phyloP scores from a whole-genome alignment of 1,140 invertebrate genomes.

The Cephus cinctus region DNA sequence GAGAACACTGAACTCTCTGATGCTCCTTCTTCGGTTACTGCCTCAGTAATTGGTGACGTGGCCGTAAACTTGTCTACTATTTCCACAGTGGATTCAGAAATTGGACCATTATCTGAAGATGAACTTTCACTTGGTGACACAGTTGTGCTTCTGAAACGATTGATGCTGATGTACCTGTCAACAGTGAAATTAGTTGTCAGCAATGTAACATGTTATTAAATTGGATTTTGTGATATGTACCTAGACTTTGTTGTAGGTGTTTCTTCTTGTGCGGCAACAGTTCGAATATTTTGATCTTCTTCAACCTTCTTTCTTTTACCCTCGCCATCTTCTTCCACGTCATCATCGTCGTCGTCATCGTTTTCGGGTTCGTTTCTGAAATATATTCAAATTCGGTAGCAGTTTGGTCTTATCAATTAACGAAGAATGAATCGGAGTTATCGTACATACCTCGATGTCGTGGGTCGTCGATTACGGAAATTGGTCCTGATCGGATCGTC shows the following conservation, averaged over 20 bases:
- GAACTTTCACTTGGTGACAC: too few species aligned
- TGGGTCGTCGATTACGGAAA: too few species aligned
- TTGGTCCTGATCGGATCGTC: too few species aligned
- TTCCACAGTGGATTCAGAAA: too few species aligned
- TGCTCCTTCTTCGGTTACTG: slow-evolving; percentile 18
- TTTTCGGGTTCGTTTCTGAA: slow-evolving; percentile 37
- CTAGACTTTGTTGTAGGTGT: slow-evolving; percentile 35
- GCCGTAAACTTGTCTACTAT: slow-evolving; percentile 27
- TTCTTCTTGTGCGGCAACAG: slow-evolving; percentile 21
- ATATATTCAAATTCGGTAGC: too few species aligned
- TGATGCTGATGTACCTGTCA: slow-evolving; percentile 54
- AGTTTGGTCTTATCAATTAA: background rate
- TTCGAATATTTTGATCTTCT: slow-evolving; percentile 18
- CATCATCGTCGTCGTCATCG: slow-evolving; percentile 29
- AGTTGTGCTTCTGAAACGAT: slow-evolving; percentile 52
- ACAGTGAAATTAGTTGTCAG: background rate
- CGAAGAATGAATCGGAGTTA: slow-evolving; percentile 3
- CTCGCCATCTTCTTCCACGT: slow-evolving; percentile 19
- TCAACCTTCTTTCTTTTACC: slow-evolving; percentile 20
- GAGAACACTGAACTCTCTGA: slow-evolving; percentile 28
- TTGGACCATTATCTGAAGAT: too few species aligned
- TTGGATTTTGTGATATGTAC: slow-evolving; percentile 23
- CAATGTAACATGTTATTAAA: background rate
- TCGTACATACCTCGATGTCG: slow-evolving; percentile 2
- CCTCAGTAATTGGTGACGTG: slow-evolving; percentile 33